Conservation (phyloP, 2,113 vertebrate species). For the Eonycteris spelaea region DNA sequence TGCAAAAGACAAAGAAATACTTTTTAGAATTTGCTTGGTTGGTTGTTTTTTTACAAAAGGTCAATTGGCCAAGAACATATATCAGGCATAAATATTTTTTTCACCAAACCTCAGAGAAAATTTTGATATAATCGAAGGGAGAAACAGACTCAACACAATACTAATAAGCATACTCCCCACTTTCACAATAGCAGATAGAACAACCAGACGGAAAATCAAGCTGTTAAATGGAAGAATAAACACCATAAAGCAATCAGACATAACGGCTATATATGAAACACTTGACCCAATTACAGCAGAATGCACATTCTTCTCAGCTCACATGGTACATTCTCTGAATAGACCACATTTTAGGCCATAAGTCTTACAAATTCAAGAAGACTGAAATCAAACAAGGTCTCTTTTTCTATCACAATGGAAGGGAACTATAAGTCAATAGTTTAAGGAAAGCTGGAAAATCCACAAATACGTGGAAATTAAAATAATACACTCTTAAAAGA, state of each 20-base stretch:
- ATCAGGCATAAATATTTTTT: neutral
- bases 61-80: neutral
- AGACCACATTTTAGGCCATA: neutral
- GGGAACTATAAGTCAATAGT: neutral
- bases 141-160: neutral
- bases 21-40: too few species aligned
- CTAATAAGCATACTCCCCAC: neutral
- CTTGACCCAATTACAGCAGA: neutral
- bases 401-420: neutral
- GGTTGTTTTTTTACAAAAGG: neutral
- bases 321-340: neutral
- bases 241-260: neutral
- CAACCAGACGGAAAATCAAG: neutral
- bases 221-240: neutral
- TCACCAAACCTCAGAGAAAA: neutral
- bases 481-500: neutral
- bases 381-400: neutral
- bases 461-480: neutral
- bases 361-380: neutral
- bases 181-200: neutral
- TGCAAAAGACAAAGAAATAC: neutral
- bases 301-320: neutral
- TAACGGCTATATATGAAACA: neutral
- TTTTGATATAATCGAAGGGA: neutral
- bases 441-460: neutral